Base-by-base conservation (phyloP, 2,113 vertebrate genomes). In the Oncorhynchus mykiss region DNA sequence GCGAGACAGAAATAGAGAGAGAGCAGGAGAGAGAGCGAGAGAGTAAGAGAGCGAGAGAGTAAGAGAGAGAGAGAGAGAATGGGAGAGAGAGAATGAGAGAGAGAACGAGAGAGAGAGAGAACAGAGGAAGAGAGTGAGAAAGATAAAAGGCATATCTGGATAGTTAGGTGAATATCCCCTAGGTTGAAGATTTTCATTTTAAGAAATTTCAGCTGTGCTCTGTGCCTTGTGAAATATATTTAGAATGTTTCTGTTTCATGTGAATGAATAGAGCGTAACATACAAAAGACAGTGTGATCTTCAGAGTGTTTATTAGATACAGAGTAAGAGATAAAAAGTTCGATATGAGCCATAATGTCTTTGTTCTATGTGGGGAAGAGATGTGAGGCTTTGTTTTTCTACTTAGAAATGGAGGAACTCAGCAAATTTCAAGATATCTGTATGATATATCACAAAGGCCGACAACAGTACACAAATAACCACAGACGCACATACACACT, bases 401-500 rank as follows among this genome's bases (percentile, higher is more conserved):
- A 45, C 39, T 45, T 45, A 45, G 39, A 45, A 45, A 45, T 45
- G 39, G 9, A 45, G 39, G 39, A 11, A 45, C 39, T 39, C 39
- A 39, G 39, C 39, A 39, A 39, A 39, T 39, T 45, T 45, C 39
- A 45, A 45, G 39, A 9, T 45, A 45, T 45, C 39, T 45, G 39
- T 34, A 34, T 34, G 34, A 34, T 34, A 34, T 34, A 34, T 34
- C 34, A 34, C 34, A 7, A 34, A 34, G 34, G 39, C 39, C 39
- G 39, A 57, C 48, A 54, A n/a, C n/a, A 20, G 54, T 11, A 54
- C 14, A 54, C 70, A 54, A 45, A 54, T 14, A 48, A 22, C 54
- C 49, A 72, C 70, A 72, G 22, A 72, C 25, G 60, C 54, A 60
- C 54, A 60, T 27, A 62, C 45, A 60, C 71, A 72, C 54, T 60